phyloP scores from a whole-genome alignment of 1,140 invertebrate species.

The Drosophila takahashii region DNA sequence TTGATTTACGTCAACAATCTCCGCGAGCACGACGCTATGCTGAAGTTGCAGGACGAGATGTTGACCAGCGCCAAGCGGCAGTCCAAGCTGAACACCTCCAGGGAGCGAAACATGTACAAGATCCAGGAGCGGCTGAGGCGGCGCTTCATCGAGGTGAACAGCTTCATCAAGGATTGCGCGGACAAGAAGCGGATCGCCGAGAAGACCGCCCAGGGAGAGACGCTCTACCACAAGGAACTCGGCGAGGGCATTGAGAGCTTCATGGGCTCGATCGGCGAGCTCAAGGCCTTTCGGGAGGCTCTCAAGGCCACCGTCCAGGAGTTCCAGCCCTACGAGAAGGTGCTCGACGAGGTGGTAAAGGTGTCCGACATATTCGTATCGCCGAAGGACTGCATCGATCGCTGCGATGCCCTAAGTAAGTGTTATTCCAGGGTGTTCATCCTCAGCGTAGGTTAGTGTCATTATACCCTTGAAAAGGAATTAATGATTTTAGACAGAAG shows the following conservation, averaged over 20 bases:
- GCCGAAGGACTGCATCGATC: constrained; percentile 73
- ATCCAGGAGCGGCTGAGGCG: constrained; percentile 70
- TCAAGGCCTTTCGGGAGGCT: constrained; percentile 64
- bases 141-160: constrained; percentile 80
- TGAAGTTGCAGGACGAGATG: constrained; percentile 71
- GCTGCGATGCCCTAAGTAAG: constrained; percentile 72
- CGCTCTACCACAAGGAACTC: constrained; percentile 59
- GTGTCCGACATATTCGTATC: constrained; percentile 66
- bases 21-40: constrained; percentile 72
- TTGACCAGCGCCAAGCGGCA: constrained; percentile 61
- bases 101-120: constrained; percentile 69
- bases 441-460: no score
- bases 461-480: no score
- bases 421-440: background rate
- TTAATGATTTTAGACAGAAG: no score
- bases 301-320: constrained; percentile 74
- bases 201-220: constrained; percentile 56
- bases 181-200: constrained; percentile 71
- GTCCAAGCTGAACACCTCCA: constrained; percentile 49
- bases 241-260: constrained; percentile 59
- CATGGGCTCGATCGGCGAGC: constrained; percentile 59
- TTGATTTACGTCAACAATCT: constrained; percentile 71
- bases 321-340: constrained; percentile 76
- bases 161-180: constrained; percentile 78
- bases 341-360: constrained; percentile 75